A percentile compares a stretch with the other conserved stretches of the same genome.
These are phyloP conservation scores for Zaprionus gabonicus DNA, from an alignment of 1,140 invertebrate genomes.

Conservation along the genomic window DNA sequence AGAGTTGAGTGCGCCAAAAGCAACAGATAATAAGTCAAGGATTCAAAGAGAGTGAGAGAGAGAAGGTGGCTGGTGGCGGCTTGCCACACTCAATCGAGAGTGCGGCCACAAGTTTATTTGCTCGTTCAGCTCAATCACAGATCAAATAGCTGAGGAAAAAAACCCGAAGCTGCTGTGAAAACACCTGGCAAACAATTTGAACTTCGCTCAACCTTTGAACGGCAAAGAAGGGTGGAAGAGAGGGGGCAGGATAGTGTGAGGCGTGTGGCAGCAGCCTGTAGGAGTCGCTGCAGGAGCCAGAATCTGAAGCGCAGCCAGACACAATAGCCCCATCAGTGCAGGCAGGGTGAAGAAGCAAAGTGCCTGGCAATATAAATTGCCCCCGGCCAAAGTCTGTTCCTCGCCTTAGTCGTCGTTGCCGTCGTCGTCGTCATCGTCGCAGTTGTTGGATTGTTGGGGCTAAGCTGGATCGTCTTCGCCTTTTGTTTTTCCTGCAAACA, in stretches of 20 bases:
- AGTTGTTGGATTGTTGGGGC: constrained; percentile 55
- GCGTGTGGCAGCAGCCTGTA: neutral
- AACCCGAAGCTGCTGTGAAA: constrained; percentile 58
- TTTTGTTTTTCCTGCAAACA: constrained; percentile 72
- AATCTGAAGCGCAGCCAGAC: constrained; percentile 51
- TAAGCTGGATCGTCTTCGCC: constrained; percentile 55
- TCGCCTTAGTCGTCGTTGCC: constrained; percentile 1
- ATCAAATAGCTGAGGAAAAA: constrained; percentile 77
- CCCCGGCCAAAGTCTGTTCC: constrained; percentile 32
- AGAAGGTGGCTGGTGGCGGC: neutral
- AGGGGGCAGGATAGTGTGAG: neutral
- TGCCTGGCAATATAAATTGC: constrained; percentile 73
- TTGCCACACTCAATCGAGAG: constrained; percentile 37
- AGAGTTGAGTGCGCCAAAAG: constrained; percentile 9
- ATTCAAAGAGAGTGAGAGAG: neutral
- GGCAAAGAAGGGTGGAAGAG: constrained; percentile 39
- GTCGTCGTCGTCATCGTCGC: neutral
- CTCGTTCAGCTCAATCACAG: constrained; percentile 81
- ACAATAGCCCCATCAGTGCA: constrained; percentile 54
- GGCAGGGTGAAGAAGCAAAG: constrained; percentile 29
- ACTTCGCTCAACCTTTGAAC: constrained; percentile 75
- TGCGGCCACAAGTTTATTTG: constrained; percentile 75
- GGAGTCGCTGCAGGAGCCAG: constrained; percentile 25
- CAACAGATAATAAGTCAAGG: constrained; percentile 40
- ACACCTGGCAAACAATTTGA: constrained; percentile 81